A percentile compares a stretch with the other conserved stretches of the same genome.
These are phyloP conservation scores for Coilia nasus DNA, from an alignment of 2,797 vertebrate genomes.

Conservation along the genomic window DNA sequence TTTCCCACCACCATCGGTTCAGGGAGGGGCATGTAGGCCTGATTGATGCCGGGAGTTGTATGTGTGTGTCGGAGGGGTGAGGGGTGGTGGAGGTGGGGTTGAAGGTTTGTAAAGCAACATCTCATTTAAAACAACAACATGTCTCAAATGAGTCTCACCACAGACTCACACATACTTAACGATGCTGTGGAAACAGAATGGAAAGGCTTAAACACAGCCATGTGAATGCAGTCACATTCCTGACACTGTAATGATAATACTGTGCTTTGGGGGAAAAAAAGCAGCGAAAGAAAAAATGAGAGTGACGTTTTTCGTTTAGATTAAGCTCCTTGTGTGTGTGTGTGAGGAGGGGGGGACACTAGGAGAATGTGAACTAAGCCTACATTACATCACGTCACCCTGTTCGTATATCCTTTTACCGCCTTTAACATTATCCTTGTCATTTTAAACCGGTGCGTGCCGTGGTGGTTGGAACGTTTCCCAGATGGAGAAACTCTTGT, in stretches of 20 bases:
- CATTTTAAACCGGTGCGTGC: neutral
- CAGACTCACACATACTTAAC: neutral
- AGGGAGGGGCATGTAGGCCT: neutral
- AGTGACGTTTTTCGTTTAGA: neutral
- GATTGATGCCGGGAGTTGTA: neutral
- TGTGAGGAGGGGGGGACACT: neutral
- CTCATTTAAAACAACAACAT: conserved; percentile 21
- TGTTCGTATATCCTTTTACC: neutral
- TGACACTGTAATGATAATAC: neutral
- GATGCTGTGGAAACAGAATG: neutral
- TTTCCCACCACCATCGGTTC: conserved; percentile 22
- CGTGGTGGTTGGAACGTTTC: neutral
- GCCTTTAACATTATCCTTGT: neutral
- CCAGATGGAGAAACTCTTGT: neutral
- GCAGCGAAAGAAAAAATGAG: neutral
- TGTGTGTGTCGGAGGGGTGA: neutral
- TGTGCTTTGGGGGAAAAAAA: neutral
- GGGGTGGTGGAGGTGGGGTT: neutral
- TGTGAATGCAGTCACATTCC: neutral
- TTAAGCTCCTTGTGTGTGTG: neutral
- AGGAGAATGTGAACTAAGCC: neutral
- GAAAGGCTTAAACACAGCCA: neutral
- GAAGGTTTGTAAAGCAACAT: neutral
- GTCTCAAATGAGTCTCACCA: conserved; percentile 1
- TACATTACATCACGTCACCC: neutral